A percentile compares a stretch with the other conserved stretches of the same genome.
Conservation (phyloP, 2,797 vertebrate species). For the Catamblyrhynchus diadema region DNA sequence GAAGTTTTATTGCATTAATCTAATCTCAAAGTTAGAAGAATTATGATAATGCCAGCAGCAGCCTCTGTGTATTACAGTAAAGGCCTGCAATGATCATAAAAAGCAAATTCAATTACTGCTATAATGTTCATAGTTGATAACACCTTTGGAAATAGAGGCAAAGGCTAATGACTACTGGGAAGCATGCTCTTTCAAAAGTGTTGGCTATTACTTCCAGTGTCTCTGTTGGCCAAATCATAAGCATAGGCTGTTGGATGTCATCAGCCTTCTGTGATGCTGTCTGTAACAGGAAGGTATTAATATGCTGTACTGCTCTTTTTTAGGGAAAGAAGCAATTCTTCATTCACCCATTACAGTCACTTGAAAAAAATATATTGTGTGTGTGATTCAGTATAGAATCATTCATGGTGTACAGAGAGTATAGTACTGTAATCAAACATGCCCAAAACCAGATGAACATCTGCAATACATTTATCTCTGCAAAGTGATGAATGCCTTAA, state of each 20-base stretch:
- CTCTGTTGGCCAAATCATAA: background rate
- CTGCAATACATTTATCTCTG: background rate
- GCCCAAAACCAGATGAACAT: background rate
- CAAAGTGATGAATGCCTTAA: background rate
- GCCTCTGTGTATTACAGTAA: background rate
- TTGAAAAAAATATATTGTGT: background rate
- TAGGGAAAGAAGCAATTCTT: background rate
- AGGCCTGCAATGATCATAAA: slow-evolving; percentile 38
- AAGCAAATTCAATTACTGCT: slow-evolving; percentile 44
- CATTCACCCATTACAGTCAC: background rate
- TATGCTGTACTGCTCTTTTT: fast-evolving
- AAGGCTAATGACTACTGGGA: background rate
- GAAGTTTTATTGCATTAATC: slow-evolving; percentile 47
- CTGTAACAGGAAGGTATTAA: background rate
- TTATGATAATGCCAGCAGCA: slow-evolving; percentile 4
- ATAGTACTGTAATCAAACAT: background rate
- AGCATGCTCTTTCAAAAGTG: background rate
- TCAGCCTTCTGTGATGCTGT: background rate
- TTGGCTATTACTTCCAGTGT: background rate
- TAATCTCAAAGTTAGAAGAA: slow-evolving; percentile 46
- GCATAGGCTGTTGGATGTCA: background rate
- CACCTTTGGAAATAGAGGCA: background rate
- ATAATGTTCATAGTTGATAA: slow-evolving; percentile 40
- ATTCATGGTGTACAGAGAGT: background rate
- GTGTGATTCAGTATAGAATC: background rate